Conservation (phyloP, 2,888 invertebrate genomes). For the Disparrhopalites patrizii region DNA sequence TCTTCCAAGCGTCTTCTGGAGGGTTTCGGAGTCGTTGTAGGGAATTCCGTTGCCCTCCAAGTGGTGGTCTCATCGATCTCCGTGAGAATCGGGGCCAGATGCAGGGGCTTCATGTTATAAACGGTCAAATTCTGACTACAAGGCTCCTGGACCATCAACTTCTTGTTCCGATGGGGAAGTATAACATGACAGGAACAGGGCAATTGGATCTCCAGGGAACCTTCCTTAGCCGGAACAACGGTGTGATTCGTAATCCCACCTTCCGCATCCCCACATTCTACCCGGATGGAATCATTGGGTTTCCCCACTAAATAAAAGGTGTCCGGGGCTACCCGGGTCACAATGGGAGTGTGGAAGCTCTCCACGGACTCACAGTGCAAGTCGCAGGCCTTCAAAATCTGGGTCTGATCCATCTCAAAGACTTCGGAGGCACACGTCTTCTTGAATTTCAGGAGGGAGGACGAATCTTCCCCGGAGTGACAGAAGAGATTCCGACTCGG, state of each 20-base stretch:
- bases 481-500: not conserved
- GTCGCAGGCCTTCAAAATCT: constrained; percentile 6
- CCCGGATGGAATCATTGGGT: not conserved
- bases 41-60: too few relatives aligned
- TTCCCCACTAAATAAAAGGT: constrained; percentile 8
- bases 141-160: constrained; percentile 7
- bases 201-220: constrained; percentile 6
- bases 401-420: not conserved
- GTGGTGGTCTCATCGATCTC: too few relatives aligned
- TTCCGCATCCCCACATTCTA: not conserved
- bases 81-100: not conserved
- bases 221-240: not conserved
- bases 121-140: constrained; percentile 12
- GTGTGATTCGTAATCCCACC: not conserved
- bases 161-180: not conserved
- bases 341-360: not conserved
- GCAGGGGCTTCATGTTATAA: constrained; percentile 1
- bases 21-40: too few relatives aligned
- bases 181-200: constrained; percentile 7
- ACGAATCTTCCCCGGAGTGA: not conserved
- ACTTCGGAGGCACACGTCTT: constrained; percentile 9
- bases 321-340: constrained; percentile 1
- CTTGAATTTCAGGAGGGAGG: constrained; percentile 4
- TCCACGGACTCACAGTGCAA: constrained; percentile 13
- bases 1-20: too few relatives aligned